Evolutionary conservation across 2,888 invertebrate species (phyloP).

Genomic region (Thyatira batis): DNA sequence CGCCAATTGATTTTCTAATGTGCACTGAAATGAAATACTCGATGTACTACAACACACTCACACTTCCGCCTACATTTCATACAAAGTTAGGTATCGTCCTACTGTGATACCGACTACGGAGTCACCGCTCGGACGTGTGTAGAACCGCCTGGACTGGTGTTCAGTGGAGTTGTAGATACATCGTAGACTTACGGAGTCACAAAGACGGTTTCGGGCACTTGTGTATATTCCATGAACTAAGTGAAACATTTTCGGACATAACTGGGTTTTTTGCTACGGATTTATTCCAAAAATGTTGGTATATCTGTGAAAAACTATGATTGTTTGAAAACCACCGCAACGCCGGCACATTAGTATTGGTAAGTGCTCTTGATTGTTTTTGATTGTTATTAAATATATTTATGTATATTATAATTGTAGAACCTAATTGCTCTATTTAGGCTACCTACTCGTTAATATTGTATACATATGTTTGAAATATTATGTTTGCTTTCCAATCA

Average conservation of each 20-base stretch:
- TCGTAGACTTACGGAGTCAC: constrained; percentile 19
- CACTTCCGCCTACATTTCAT: constrained; percentile 34
- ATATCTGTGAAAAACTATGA: constrained; percentile 1
- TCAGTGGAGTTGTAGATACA: constrained; percentile 19
- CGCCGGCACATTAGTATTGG: constrained; percentile 1
- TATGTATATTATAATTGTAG: neutral
- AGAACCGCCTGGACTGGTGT: constrained; percentile 6
- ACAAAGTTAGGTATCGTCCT: constrained; percentile 19
- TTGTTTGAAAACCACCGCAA: neutral
- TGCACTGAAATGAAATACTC: neutral
- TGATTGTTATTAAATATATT: neutral
- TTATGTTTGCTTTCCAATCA: too few relatives aligned
- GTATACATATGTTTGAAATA: neutral
- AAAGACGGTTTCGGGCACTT: constrained; percentile 19
- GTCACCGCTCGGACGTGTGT: constrained; percentile 28
- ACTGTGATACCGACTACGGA: constrained; percentile 29
- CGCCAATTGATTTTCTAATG: neutral
- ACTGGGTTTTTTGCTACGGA: neutral
- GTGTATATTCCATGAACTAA: constrained; percentile 24
- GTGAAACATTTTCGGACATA: constrained; percentile 7
- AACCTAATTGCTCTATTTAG: neutral
- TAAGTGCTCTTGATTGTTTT: neutral
- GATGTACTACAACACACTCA: constrained; percentile 5
- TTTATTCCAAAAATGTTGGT: neutral
- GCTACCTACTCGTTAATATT: neutral